phyloP scores from a whole-genome alignment of 2,113 vertebrate species.

The Nettapus auritus region DNA sequence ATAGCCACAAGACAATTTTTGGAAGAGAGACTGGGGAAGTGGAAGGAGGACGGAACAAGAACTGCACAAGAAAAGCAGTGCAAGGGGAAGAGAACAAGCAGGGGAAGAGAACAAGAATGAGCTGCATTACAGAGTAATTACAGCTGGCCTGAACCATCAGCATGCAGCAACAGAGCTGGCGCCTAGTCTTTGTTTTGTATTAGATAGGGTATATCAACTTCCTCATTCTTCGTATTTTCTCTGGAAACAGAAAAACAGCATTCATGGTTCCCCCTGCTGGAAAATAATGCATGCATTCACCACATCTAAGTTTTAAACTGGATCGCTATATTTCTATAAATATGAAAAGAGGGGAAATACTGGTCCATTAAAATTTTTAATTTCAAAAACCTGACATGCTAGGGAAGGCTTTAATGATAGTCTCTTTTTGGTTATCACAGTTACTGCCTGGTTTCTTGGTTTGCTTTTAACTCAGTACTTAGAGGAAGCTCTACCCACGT shows the following conservation, averaged over 20 bases:
- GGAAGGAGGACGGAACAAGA: neutral
- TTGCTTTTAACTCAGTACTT: neutral
- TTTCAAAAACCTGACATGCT: neutral
- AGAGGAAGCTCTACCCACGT: neutral
- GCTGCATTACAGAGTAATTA: neutral
- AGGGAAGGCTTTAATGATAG: neutral
- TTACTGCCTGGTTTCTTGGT: neutral
- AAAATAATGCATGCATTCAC: neutral
- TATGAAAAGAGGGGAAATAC: neutral
- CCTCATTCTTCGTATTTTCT: neutral
- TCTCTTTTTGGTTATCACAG: neutral
- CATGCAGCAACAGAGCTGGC: neutral
- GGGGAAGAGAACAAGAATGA: neutral
- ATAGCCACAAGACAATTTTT: neutral
- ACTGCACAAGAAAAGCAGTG: neutral
- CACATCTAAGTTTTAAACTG: neutral
- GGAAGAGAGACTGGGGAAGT: neutral
- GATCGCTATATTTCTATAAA: neutral
- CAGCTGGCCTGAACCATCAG: neutral
- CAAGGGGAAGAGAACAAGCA: neutral
- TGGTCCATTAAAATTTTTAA: neutral
- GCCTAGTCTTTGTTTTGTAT: neutral
- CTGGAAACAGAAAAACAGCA: constrained; percentile 2
- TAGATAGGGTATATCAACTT: constrained; percentile 20
- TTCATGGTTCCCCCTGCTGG: neutral